These are phyloP conservation scores for Pagrus major DNA, from an alignment of 2,113 vertebrate genomes.

Conservation along the genomic window DNA sequence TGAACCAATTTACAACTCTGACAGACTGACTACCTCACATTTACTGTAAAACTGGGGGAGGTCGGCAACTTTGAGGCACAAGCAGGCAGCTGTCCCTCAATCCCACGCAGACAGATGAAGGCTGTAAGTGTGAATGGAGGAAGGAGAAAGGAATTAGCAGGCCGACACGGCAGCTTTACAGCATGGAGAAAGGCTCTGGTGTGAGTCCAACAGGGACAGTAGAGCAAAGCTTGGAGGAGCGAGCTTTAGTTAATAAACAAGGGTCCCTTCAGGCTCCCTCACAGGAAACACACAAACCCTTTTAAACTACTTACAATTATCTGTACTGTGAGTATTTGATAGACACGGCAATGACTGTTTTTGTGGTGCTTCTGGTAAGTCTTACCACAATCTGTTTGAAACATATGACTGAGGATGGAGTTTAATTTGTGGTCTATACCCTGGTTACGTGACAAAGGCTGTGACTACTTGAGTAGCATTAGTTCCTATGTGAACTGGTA, in stretches of 20 bases:
- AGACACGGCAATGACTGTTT: background rate
- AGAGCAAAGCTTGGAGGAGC: slow-evolving; percentile 40
- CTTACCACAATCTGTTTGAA: background rate
- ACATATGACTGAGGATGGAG: background rate
- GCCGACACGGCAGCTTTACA: slow-evolving; percentile 32
- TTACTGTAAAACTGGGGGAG: slow-evolving; percentile 49
- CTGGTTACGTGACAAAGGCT: background rate
- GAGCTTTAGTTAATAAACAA: slow-evolving; percentile 58
- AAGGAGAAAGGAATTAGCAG: slow-evolving; percentile 59
- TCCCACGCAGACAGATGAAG: slow-evolving; percentile 64
- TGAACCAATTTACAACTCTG: slow-evolving; percentile 49
- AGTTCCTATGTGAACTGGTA: background rate
- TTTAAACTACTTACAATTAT: slow-evolving; percentile 41
- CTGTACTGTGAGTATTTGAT: slow-evolving; percentile 22
- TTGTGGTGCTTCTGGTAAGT: slow-evolving; percentile 10
- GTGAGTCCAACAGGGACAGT: slow-evolving; percentile 47
- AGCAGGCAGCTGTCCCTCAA: slow-evolving; percentile 64
- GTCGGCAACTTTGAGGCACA: slow-evolving; percentile 34
- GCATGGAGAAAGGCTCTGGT: slow-evolving; percentile 50
- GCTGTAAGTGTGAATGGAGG: slow-evolving; percentile 67
- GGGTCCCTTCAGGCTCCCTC: slow-evolving; percentile 20
- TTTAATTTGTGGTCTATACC: slow-evolving; percentile 5
- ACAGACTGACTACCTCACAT: slow-evolving; percentile 51
- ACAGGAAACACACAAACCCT: slow-evolving; percentile 47
- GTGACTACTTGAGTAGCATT: slow-evolving; percentile 11